Evolutionary conservation across 2,888 invertebrate genomes (phyloP).

Genomic region (Mesoligia furuncula): DNA sequence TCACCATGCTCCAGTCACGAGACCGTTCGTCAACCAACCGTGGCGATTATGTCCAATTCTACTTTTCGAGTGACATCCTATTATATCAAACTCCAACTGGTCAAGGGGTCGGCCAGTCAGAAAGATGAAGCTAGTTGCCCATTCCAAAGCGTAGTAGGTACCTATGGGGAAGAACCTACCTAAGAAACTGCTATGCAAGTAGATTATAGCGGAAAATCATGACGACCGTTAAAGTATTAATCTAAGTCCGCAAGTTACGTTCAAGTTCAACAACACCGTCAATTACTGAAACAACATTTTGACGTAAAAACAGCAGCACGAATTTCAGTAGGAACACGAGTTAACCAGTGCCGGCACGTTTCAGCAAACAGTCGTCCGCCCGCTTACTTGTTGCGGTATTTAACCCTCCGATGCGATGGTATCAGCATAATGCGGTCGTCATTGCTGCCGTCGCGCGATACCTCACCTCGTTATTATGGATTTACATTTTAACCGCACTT

Average conservation of each 20-base stretch:
- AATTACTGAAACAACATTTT: conserved; percentile 41
- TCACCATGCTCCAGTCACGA: not conserved
- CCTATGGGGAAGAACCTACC: not conserved
- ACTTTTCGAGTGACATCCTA: not conserved
- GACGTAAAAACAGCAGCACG: conserved; percentile 41
- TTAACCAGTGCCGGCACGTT: conserved; percentile 64
- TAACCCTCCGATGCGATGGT: conserved; percentile 84
- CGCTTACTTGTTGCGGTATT: conserved; percentile 89
- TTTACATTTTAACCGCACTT: conserved; percentile 84
- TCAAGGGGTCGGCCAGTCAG: not conserved
- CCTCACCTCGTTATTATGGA: conserved; percentile 83
- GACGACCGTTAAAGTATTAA: not conserved
- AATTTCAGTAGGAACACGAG: conserved; percentile 55
- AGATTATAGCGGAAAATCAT: not conserved
- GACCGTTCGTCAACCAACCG: not conserved
- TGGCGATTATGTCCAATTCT: not conserved
- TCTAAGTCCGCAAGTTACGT: not conserved
- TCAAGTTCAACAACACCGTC: conserved; percentile 1
- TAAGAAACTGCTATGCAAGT: not conserved
- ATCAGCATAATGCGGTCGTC: conserved; percentile 88
- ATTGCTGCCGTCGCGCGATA: conserved; percentile 79
- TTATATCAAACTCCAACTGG: not conserved
- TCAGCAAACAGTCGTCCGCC: conserved; percentile 76
- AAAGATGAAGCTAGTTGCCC: not conserved
- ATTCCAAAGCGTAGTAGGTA: not conserved